Conservation (phyloP, 2,888 invertebrate genomes). For the Nemurella pictetii region DNA sequence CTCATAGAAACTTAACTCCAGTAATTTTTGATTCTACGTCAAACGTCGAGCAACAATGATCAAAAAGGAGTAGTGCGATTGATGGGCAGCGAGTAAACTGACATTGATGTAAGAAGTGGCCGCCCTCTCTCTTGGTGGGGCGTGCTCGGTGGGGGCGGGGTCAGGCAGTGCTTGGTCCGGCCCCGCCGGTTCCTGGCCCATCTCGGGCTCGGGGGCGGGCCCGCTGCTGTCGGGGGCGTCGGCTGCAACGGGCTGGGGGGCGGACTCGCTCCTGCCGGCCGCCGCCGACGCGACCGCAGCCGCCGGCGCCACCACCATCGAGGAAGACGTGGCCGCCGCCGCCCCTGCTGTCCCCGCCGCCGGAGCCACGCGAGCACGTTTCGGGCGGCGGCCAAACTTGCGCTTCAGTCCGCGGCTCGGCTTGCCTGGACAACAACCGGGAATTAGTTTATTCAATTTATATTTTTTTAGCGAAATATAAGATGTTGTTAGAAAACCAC, state of each 20-base stretch:
- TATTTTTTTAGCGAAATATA: no score
- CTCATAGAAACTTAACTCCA: no score
- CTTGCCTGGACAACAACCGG: constrained; percentile 47
- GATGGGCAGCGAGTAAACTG: no score
- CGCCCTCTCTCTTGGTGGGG: constrained; percentile 60
- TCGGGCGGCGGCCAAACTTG: constrained; percentile 52
- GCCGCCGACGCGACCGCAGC: not conserved
- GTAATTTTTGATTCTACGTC: no score
- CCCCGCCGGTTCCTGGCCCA: constrained; percentile 59
- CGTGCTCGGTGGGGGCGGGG: constrained; percentile 48
- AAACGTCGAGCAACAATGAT: no score
- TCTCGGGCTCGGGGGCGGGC: constrained; percentile 54
- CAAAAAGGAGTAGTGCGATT: no score
- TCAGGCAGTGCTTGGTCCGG: constrained; percentile 57
- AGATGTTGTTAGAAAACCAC: no score
- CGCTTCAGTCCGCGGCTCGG: constrained; percentile 54
- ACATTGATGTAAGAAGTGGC: constrained; percentile 67
- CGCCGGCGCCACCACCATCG: no score
- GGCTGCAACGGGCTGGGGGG: constrained; percentile 33
- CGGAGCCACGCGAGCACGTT: no score
- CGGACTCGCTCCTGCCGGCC: not conserved
- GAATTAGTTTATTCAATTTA: not conserved
- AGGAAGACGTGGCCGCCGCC: not conserved
- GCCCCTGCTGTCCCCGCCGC: not conserved
- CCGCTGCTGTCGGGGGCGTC: constrained; percentile 33